A percentile compares a stretch with the other conserved stretches of the same genome.
phyloP scores from a whole-genome alignment of 2,888 invertebrate genomes.

The Digitonthophagus gazella region DNA sequence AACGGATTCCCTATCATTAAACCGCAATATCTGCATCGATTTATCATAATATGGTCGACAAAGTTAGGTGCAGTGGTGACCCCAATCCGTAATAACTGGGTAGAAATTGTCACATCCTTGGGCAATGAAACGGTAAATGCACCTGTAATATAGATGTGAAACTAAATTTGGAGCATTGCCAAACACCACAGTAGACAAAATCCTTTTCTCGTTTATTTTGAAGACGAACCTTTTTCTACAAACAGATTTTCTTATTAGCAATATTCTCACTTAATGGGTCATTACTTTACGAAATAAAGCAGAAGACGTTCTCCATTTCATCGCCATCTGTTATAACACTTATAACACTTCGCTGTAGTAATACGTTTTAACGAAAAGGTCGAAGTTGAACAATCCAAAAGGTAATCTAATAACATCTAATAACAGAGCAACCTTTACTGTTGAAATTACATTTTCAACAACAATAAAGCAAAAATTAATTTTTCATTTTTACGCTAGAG shows the following conservation, averaged over 20 bases:
- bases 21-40: background rate
- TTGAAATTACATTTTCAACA: too few relatives aligned
- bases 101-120: background rate
- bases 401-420: background rate
- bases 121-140: background rate
- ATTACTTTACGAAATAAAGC: background rate
- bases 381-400: background rate
- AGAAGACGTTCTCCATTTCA: background rate
- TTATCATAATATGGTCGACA: background rate
- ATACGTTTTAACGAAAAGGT: background rate
- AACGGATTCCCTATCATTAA: background rate
- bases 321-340: background rate
- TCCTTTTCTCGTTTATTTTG: background rate
- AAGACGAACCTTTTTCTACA: background rate
- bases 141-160: background rate
- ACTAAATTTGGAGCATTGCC: background rate
- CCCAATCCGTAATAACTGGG: background rate
- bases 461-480: too few relatives aligned
- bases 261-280: background rate
- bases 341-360: background rate
- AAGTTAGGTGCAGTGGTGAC: background rate
- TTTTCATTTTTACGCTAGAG: background rate
- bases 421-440: too few relatives aligned
- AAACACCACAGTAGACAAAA: background rate
- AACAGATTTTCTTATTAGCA: background rate